Evolutionary conservation across 2,888 invertebrate genomes (phyloP), one percentile per base, ranked within the genome.

Genomic region (Ectemnius lituratus): DNA sequence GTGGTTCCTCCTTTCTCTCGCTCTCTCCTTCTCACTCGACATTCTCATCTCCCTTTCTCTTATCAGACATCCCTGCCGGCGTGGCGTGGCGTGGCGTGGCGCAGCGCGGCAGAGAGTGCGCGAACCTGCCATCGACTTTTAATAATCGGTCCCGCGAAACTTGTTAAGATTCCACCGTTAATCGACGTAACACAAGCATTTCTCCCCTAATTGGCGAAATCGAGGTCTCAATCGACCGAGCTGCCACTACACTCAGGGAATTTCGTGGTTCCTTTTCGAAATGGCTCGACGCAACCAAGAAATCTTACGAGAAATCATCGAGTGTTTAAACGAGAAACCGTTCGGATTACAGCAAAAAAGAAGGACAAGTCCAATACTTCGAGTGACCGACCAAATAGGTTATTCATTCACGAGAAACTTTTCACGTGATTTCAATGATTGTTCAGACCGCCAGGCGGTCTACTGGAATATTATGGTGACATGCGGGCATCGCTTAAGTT

Each of bases 131-230:
- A 84, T 87, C 84, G 83, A 75, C 77, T 86, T 86, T 86, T 87
- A 85, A 86, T 84, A 84, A 86, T 84, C 81, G 77, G 37, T 8
- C 68, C 76, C 76, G 79, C 69, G 82, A 86, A 85, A 85, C 86
- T 87, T 86, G 84, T 87, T 86, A 87, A 85, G 83, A 87, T 82
- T 78, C 83, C 28, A 81, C 66, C 70, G 62, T 79, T 76, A 75
- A 81, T 79, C 81, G 76, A 66, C 70, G 78, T 76, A 78, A 81
- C 74, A 65, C 70, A 68, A 67, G 72, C 78, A 60, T 81, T 79
- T 81, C 79, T 71, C 79, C 57, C 76, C 76, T 83, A 83, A 83
- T 83, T 83, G 78, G 79, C 75, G 73, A 79, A 81, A 83, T 83
- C 83, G 79, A 83, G 81, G 75, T 75, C 83, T 83, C 79, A 81